Percentiles rank a stretch among this genome's conserved stretches.
phyloP scores from a whole-genome alignment of 2,888 invertebrate species.

The Eumerus sabulonum region DNA sequence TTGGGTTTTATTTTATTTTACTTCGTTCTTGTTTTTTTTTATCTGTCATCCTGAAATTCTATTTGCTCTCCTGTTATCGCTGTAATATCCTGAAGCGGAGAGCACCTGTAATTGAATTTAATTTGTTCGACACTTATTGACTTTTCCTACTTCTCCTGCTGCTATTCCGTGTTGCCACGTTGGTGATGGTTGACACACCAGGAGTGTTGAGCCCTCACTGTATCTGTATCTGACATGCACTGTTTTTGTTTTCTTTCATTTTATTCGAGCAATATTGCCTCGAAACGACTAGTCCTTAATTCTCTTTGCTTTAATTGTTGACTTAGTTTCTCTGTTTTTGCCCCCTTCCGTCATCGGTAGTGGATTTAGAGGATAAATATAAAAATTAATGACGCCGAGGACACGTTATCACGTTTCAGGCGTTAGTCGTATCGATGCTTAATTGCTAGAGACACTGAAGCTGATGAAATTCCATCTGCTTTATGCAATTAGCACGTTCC shows the following conservation, averaged over 20 bases:
- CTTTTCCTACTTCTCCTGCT: slow-evolving; percentile 44
- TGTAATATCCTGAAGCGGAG: slow-evolving; percentile 67
- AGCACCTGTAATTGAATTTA: slow-evolving; percentile 69
- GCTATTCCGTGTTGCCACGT: neutral
- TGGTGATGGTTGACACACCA: neutral
- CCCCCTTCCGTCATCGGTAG: neutral
- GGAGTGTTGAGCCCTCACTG: neutral
- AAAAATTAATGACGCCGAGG: slow-evolving; percentile 48
- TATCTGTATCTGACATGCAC: slow-evolving; percentile 31
- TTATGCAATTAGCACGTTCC: slow-evolving; percentile 66
- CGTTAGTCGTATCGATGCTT: slow-evolving; percentile 54
- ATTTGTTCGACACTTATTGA: slow-evolving; percentile 69
- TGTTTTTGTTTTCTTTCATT: slow-evolving; percentile 13
- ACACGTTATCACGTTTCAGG: slow-evolving; percentile 59
- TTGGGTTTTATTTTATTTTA: slow-evolving; percentile 43
- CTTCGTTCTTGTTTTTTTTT: slow-evolving; percentile 14
- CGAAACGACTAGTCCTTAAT: slow-evolving; percentile 28
- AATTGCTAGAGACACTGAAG: slow-evolving; percentile 39
- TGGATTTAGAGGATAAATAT: slow-evolving; percentile 49
- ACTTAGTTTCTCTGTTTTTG: slow-evolving; percentile 19
- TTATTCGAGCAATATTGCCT: slow-evolving; percentile 60
- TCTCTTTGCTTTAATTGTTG: slow-evolving; percentile 42
- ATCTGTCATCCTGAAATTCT: slow-evolving; percentile 61
- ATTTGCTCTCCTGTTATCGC: slow-evolving; percentile 67
- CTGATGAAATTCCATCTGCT: slow-evolving; percentile 59